Conservation (phyloP, 2,113 vertebrate species). For the Gnathonemus echidnorhynchus region DNA sequence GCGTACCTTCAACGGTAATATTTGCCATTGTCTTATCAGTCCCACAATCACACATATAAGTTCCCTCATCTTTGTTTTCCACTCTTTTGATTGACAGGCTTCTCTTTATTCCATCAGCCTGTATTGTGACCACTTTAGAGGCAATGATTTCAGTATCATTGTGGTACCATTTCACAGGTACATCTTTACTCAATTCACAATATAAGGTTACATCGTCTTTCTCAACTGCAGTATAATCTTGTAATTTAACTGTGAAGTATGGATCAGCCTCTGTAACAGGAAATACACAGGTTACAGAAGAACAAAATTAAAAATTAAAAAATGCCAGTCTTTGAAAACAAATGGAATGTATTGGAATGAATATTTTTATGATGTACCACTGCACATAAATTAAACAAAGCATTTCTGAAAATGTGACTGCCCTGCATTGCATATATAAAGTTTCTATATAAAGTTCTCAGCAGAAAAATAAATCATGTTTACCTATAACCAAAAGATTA, state of each 20-base stretch:
- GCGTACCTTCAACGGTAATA: slow-evolving; percentile 76
- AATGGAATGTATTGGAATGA: not conserved
- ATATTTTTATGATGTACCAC: not conserved
- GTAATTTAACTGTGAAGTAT: slow-evolving; percentile 91
- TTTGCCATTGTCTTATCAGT: slow-evolving; percentile 84
- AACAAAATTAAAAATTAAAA: not conserved
- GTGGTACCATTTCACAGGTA: slow-evolving; percentile 93
- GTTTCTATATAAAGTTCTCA: not conserved
- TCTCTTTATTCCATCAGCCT: slow-evolving; percentile 74
- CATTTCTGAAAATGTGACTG: not conserved
- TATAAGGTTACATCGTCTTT: slow-evolving; percentile 81
- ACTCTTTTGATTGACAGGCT: slow-evolving; percentile 78
- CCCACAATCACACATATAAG: slow-evolving; percentile 86
- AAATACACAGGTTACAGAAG: slow-evolving; percentile 2
- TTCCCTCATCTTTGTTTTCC: slow-evolving; percentile 75
- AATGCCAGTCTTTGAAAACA: not conserved
- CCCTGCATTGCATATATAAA: not conserved
- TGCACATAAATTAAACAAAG: not conserved
- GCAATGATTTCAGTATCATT: slow-evolving; percentile 77
- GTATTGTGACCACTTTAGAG: slow-evolving; percentile 74
- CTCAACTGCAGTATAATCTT: slow-evolving; percentile 88
- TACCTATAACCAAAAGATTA: slow-evolving; percentile 92
- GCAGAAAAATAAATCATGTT: slow-evolving; percentile 31
- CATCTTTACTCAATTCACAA: slow-evolving; percentile 93
- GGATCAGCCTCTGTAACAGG: slow-evolving; percentile 82